Percentiles rank a stretch among this genome's conserved stretches.
These are phyloP conservation scores for Strongylocentrotus purpuratus DNA, from an alignment of 35 echinoderm and acorn worm species.

Conservation along the genomic window DNA sequence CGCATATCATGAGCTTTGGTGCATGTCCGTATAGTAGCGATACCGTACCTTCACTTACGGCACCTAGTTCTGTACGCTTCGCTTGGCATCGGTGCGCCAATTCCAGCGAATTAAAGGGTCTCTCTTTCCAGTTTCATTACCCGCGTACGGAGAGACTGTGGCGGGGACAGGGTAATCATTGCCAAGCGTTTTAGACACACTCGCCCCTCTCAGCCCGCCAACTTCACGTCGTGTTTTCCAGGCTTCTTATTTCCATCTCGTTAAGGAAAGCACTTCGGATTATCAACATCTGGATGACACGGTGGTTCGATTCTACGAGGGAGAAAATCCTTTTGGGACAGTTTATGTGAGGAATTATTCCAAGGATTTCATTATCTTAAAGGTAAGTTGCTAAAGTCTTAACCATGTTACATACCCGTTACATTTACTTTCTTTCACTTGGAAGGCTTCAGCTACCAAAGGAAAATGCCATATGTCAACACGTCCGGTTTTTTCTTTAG, in stretches of 20 bases:
- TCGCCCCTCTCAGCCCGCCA: background rate
- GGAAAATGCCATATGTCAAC: background rate
- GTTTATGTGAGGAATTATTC: background rate
- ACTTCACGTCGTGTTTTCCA: background rate
- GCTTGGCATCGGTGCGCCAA: background rate
- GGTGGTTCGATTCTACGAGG: background rate
- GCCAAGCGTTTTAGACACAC: background rate
- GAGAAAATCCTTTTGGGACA: background rate
- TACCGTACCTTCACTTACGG: background rate
- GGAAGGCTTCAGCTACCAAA: background rate
- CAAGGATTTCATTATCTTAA: background rate
- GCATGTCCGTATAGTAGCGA: background rate
- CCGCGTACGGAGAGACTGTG: background rate
- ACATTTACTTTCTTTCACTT: background rate
- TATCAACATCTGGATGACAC: background rate
- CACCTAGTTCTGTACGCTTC: background rate
- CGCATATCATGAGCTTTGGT: background rate
- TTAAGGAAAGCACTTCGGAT: background rate
- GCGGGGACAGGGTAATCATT: background rate
- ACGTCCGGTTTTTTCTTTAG: background rate
- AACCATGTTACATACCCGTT: background rate
- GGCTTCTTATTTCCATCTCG: background rate
- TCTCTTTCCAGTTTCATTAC: background rate
- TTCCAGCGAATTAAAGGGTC: constrained; percentile 1
- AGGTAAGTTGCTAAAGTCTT: background rate